These are phyloP conservation scores for Drosophila pachea DNA, from an alignment of 1,140 invertebrate genomes.

Conservation along the genomic window DNA sequence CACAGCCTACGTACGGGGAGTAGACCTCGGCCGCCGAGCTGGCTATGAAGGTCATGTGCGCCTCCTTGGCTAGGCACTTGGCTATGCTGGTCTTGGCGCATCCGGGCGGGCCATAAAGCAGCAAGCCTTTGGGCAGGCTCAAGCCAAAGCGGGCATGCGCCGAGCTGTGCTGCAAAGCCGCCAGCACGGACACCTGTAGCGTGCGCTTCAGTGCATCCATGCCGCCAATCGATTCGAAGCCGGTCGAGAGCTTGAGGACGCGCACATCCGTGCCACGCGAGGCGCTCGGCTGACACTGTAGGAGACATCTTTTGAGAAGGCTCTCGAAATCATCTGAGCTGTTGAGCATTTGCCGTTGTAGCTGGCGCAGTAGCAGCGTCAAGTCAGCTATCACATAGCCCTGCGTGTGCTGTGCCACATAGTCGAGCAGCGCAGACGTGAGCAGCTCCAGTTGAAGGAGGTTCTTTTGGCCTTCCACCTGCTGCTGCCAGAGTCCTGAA, in stretches of 20 bases:
- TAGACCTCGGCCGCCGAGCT: slow-evolving; percentile 84
- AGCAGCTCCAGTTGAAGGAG: slow-evolving; percentile 5
- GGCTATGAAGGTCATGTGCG: slow-evolving; percentile 82
- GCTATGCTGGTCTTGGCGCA: slow-evolving; percentile 88
- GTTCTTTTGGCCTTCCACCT: background rate
- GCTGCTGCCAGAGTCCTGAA: slow-evolving; percentile 24
- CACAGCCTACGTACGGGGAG: slow-evolving; percentile 85
- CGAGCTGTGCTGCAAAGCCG: slow-evolving; percentile 83
- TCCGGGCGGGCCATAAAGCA: slow-evolving; percentile 88
- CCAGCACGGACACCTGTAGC: slow-evolving; percentile 83
- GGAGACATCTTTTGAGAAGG: slow-evolving; percentile 34
- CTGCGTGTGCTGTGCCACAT: slow-evolving; percentile 63
- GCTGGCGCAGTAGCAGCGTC: slow-evolving; percentile 47
- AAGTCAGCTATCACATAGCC: slow-evolving; percentile 68
- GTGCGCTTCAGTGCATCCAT: slow-evolving; percentile 83
- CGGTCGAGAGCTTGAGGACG: slow-evolving; percentile 77
- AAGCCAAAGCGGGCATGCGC: slow-evolving; percentile 83
- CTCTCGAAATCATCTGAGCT: slow-evolving; percentile 19
- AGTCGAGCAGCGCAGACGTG: slow-evolving; percentile 24
- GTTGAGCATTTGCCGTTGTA: slow-evolving; percentile 41
- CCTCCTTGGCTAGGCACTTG: slow-evolving; percentile 83
- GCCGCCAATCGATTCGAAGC: slow-evolving; percentile 84
- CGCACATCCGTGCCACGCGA: slow-evolving; percentile 81
- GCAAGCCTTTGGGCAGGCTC: slow-evolving; percentile 81
- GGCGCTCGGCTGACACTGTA: slow-evolving; percentile 77